phyloP scores from a whole-genome alignment of 1,140 invertebrate species.

The Sycophaga agraensis region DNA sequence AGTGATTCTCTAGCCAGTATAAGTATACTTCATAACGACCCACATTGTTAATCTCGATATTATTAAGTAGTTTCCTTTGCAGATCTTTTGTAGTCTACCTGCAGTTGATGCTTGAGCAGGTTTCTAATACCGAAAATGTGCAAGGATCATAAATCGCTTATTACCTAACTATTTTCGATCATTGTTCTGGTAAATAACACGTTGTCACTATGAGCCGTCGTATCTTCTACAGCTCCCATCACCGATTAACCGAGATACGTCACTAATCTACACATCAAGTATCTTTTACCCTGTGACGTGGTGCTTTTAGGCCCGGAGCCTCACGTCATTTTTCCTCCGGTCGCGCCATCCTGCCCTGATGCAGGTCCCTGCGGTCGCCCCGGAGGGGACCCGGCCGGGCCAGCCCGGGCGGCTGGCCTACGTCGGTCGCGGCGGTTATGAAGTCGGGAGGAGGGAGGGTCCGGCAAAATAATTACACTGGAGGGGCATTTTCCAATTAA shows the following conservation, averaged over 20 bases:
- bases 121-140: conserved; percentile 46
- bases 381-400: no score
- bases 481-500: no score
- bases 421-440: no score
- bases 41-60: conserved; percentile 33
- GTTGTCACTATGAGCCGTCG: conserved; percentile 2
- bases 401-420: no score
- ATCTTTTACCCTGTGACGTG: conserved; percentile 29
- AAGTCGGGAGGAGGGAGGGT: no score
- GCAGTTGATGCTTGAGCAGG: conserved; percentile 34
- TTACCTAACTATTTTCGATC: conserved; percentile 18
- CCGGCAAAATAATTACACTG: no score
- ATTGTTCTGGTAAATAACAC: conserved; percentile 20
- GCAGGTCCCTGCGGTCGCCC: no score
- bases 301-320: no score
- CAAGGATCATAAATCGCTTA: conserved; percentile 45
- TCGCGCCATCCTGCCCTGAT: no score
- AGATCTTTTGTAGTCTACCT: not conserved
- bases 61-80: conserved; percentile 30
- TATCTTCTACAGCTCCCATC: conserved; percentile 31
- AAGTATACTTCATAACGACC: conserved; percentile 38
- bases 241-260: conserved; percentile 41
- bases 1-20: conserved; percentile 34
- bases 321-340: no score
- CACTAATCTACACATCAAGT: conserved; percentile 28